Evolutionary conservation across 2,888 invertebrate genomes (phyloP).

Genomic region (Perizoma flavofasciatum): DNA sequence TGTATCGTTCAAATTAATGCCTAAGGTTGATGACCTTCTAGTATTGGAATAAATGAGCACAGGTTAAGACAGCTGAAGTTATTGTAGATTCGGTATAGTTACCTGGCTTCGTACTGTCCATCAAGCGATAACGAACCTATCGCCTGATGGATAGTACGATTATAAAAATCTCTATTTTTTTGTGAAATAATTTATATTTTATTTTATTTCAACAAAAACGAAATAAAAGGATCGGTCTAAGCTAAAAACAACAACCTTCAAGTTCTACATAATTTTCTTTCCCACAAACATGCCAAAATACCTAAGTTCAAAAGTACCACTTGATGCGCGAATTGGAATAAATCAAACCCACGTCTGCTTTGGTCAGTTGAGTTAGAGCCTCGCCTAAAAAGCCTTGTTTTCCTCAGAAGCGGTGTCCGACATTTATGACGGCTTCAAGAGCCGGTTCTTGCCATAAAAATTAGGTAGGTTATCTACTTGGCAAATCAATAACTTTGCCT

Average conservation of each 20-base stretch:
- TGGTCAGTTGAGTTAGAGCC: slow-evolving; percentile 35
- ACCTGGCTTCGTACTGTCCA: too few relatives aligned
- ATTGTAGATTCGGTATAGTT: not conserved
- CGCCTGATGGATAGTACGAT: too few relatives aligned
- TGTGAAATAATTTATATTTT: too few relatives aligned
- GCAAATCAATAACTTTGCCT: too few relatives aligned
- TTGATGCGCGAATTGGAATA: slow-evolving; percentile 60
- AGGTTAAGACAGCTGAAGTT: not conserved
- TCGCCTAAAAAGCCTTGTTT: slow-evolving; percentile 20
- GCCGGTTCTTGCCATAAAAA: too few relatives aligned
- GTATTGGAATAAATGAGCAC: slow-evolving; percentile 6
- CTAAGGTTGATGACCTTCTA: slow-evolving; percentile 13
- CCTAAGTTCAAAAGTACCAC: slow-evolving; percentile 59
- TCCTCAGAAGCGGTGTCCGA: not conserved
- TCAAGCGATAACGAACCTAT: too few relatives aligned
- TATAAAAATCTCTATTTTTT: too few relatives aligned
- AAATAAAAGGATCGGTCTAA: too few relatives aligned
- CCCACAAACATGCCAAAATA: slow-evolving; percentile 51
- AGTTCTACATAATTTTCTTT: slow-evolving; percentile 46
- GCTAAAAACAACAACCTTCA: too few relatives aligned
- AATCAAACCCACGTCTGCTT: slow-evolving; percentile 63
- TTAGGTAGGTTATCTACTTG: too few relatives aligned
- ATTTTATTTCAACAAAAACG: too few relatives aligned
- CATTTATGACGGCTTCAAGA: slow-evolving; percentile 5
- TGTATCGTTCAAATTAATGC: not conserved